phyloP scores from a whole-genome alignment of 2,113 vertebrate species.

The Nothobranchius kuhntae region DNA sequence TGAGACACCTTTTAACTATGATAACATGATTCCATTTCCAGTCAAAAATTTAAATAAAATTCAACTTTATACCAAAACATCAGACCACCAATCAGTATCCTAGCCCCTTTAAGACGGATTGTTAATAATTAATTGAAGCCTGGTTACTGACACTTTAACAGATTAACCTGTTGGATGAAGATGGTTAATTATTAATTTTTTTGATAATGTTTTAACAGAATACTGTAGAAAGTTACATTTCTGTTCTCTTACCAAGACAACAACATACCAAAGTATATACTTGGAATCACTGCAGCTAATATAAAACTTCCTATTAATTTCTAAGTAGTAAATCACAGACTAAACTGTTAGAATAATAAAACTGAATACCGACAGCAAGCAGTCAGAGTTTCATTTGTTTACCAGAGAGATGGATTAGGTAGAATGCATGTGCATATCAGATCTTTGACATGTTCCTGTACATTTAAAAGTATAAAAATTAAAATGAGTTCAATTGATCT shows the following conservation, averaged over 20 bases:
- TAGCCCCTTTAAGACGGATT: background rate
- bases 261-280: no score
- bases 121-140: slow-evolving; percentile 13
- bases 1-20: background rate
- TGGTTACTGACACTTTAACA: background rate
- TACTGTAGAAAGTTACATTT: background rate
- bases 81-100: slow-evolving; percentile 25
- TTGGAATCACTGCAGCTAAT: no score
- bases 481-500: background rate
- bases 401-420: no score
- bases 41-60: background rate
- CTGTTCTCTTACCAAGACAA: background rate
- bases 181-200: slow-evolving; percentile 1
- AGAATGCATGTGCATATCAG: no score
- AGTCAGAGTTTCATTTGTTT: no score
- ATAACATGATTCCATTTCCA: no score
- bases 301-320: no score
- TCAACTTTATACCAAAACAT: background rate
- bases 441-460: no score
- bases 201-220: background rate
- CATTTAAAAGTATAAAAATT: no score
- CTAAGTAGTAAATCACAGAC: no score
- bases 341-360: no score
- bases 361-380: no score
- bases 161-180: background rate